Base-by-base conservation (phyloP, 2,888 invertebrate genomes). In the Griposia aprilina region DNA sequence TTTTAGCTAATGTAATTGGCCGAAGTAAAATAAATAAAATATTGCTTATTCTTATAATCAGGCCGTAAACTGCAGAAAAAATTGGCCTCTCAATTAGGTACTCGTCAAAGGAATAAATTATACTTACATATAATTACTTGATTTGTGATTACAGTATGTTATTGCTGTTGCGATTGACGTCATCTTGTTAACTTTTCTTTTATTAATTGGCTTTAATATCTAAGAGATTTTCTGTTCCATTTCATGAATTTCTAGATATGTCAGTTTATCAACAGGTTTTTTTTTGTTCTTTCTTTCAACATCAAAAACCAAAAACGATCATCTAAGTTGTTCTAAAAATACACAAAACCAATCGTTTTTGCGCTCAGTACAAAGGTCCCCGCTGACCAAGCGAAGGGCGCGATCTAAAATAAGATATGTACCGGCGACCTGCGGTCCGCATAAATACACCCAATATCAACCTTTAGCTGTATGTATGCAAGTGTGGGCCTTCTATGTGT, bases 301-400 rank as follows among this genome's bases (percentile, higher is more conserved):
- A 45, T 10, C 3, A 55, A 3, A 20, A 30, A 41, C 6, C 2
- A 67, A 67, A 74, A 63, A 45, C 3, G 15, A 45, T 55, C 0
- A 48, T 17, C 1, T 23, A 52, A 63, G 0, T 17, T 20, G 3
- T 23, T 57, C 23, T 26, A 60, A 73, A 82, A 73, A 66, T 59
- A 62, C 2, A 62, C 11, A 55, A 26, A 36, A 26, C 1, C 52
- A 63, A 60, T 69, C 77, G 86, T 86, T 90, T 93, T 81, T 95
- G 92, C 90, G 41, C 62, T 80, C 94, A 15, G 71, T 95, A 92
- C 93, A 11, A 78, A 80, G 80, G 87, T 90, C 84, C 89, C 69
- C 74, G 87, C 87, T 87, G 87, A 87, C 87, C 81, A 78, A 83
- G 87, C 83, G 83, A 78, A 87, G 87, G 87, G 83, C 77, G 75